A percentile compares a stretch with the other conserved stretches of the same genome.
Evolutionary conservation across 1,140 invertebrate species (phyloP).

Genomic region (Temnothorax nylanderi): DNA sequence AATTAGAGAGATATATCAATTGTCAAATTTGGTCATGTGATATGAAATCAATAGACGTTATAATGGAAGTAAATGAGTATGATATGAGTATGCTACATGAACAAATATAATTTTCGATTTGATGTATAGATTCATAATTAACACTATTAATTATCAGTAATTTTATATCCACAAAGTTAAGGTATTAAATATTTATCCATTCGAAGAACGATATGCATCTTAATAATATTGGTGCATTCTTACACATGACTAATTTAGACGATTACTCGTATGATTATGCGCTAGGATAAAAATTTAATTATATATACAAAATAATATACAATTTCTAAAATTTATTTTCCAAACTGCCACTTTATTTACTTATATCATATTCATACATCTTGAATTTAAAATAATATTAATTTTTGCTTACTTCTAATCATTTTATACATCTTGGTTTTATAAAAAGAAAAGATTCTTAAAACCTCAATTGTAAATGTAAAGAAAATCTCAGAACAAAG

Average conservation of each 20-base stretch:
- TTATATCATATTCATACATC: constrained; percentile 66
- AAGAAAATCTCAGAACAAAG: constrained; percentile 36
- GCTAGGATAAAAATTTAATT: constrained; percentile 4
- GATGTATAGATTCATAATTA: constrained; percentile 1
- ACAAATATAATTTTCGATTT: constrained; percentile 36
- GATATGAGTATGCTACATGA: constrained; percentile 65
- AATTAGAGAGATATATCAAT: constrained; percentile 61
- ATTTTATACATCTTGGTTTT: constrained; percentile 32
- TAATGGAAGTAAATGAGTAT: constrained; percentile 58
- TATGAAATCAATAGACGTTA: constrained; percentile 59
- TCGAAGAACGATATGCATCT: constrained; percentile 37
- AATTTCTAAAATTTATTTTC: constrained; percentile 18
- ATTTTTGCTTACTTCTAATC: constrained; percentile 37
- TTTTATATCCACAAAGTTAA: constrained; percentile 46
- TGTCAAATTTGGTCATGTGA: constrained; percentile 67
- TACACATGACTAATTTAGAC: constrained; percentile 4
- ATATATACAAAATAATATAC: neutral
- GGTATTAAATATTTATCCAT: constrained; percentile 33
- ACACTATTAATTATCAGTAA: constrained; percentile 33
- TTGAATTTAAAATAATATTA: constrained; percentile 21
- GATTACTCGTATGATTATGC: neutral
- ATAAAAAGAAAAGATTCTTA: neutral
- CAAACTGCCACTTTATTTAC: constrained; percentile 34
- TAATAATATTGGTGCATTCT: neutral
- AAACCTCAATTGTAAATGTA: constrained; percentile 32